Percentiles rank a stretch among this genome's conserved stretches.
phyloP scores from a whole-genome alignment of 1,140 invertebrate species.

The Megalopta genalis region DNA sequence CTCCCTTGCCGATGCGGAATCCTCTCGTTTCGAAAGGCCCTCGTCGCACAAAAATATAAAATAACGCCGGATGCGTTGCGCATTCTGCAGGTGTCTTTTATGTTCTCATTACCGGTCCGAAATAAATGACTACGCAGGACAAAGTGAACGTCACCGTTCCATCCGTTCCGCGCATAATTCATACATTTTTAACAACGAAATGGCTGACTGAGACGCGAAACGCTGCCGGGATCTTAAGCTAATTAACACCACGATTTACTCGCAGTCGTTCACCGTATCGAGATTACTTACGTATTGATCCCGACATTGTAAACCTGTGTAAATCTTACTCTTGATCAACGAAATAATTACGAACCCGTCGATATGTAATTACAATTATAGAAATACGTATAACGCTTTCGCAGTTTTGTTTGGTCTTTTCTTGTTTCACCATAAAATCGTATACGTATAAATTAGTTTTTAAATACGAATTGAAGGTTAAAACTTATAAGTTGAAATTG shows the following conservation, averaged over 20 bases:
- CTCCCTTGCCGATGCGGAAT: conserved; percentile 27
- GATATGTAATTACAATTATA: too few relatives aligned
- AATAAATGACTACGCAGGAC: conserved; percentile 51
- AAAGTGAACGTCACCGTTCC: conserved; percentile 44
- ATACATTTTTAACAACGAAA: conserved; percentile 24
- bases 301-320: background rate
- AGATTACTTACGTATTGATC: conserved; percentile 25
- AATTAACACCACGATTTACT: conserved; percentile 26
- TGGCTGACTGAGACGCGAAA: background rate
- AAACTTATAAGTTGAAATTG: too few relatives aligned
- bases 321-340: too few relatives aligned
- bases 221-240: background rate
- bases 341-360: too few relatives aligned
- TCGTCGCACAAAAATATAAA: conserved; percentile 40
- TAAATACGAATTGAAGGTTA: too few relatives aligned
- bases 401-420: too few relatives aligned
- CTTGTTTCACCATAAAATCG: too few relatives aligned
- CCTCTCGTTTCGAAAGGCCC: conserved; percentile 48
- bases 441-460: too few relatives aligned
- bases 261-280: conserved; percentile 4
- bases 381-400: too few relatives aligned
- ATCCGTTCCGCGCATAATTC: conserved; percentile 2
- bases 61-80: conserved; percentile 26
- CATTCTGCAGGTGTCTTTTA: conserved; percentile 47
- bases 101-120: conserved; percentile 56